Percentiles rank a stretch among this genome's conserved stretches.
These are phyloP conservation scores for Ara ararauna DNA, from an alignment of 2,797 vertebrate species.

Conservation along the genomic window DNA sequence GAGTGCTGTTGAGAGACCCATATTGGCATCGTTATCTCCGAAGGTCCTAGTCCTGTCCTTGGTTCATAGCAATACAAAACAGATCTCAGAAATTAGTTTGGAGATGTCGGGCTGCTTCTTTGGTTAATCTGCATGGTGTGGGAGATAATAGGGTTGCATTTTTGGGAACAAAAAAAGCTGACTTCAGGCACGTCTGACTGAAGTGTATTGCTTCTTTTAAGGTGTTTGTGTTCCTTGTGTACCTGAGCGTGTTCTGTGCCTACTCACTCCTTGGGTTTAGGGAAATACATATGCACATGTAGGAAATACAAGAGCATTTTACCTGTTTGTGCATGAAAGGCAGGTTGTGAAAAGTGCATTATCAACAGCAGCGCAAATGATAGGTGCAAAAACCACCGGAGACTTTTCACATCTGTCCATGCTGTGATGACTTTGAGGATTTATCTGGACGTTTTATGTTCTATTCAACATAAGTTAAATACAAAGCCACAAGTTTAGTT, in stretches of 20 bases:
- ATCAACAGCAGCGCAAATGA: background rate
- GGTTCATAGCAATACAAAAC: background rate
- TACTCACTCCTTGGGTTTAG: background rate
- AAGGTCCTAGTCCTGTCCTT: background rate
- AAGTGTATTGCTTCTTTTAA: background rate
- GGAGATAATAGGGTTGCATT: background rate
- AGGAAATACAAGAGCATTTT: background rate
- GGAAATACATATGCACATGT: accelerated
- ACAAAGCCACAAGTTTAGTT: background rate
- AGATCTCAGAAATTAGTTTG: background rate
- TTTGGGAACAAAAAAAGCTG: background rate
- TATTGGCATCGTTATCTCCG: background rate
- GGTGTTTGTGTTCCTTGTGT: background rate
- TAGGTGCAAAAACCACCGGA: background rate
- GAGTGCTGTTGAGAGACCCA: background rate
- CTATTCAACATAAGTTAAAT: background rate
- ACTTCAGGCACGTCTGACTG: background rate
- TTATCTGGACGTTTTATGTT: background rate
- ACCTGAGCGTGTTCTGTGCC: background rate
- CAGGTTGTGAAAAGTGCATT: background rate
- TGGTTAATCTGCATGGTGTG: accelerated
- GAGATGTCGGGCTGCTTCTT: background rate
- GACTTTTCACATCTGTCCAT: background rate
- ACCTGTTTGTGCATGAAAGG: background rate
- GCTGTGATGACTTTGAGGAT: background rate